Conservation (phyloP, 2,113 vertebrate genomes). For the Grus americana region DNA sequence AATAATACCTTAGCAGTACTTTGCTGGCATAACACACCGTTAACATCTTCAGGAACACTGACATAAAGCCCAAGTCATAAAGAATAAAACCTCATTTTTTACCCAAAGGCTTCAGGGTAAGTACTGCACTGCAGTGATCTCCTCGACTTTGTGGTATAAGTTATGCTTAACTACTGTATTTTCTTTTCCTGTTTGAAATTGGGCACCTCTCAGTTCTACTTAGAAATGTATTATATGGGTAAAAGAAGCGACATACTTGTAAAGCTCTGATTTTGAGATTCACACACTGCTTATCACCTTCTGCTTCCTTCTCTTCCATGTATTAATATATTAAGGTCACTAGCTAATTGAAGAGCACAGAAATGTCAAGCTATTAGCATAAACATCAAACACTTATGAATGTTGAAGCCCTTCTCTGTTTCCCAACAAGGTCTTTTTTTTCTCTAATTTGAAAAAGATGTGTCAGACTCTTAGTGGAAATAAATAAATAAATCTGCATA, state of each 20-base stretch:
- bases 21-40: background rate
- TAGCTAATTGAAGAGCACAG: constrained; percentile 43
- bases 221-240: background rate
- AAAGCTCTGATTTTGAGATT: background rate
- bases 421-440: background rate
- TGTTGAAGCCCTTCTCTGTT: constrained; percentile 4
- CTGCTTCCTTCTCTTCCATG: background rate
- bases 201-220: background rate
- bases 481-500: background rate
- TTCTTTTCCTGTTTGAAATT: background rate
- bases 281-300: background rate
- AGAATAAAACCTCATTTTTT: background rate
- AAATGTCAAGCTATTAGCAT: constrained; percentile 42
- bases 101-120: background rate
- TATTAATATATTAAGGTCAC: constrained; percentile 44
- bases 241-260: background rate
- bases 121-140: background rate
- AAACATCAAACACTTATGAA: constrained; percentile 14
- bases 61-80: background rate
- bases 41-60: background rate
- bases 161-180: background rate
- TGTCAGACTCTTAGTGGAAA: background rate
- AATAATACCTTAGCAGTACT: background rate
- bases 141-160: background rate
- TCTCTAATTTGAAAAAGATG: background rate